These are phyloP conservation scores for Petrocephalus zakoni DNA, from an alignment of 2,113 vertebrate species.

Conservation along the genomic window DNA sequence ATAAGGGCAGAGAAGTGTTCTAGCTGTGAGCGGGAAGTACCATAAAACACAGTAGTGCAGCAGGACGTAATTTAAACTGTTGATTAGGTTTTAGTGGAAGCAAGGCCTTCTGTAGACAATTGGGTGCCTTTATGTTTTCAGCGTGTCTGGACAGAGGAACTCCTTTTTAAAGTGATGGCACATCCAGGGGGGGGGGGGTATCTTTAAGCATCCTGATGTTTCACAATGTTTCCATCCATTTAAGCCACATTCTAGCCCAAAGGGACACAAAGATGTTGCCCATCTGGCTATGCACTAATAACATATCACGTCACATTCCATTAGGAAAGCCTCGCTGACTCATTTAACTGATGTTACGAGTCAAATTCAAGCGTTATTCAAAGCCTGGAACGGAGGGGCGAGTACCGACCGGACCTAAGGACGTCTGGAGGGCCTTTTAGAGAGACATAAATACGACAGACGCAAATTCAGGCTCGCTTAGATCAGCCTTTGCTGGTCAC, in stretches of 20 bases:
- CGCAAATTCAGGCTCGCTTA: background rate
- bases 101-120: background rate
- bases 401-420: background rate
- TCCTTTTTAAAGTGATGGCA: background rate
- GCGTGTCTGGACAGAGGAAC: background rate
- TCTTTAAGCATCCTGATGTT: background rate
- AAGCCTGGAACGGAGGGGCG: background rate
- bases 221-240: conserved; percentile 2
- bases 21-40: background rate
- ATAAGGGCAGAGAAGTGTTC: background rate
- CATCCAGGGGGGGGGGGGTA: background rate
- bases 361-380: background rate
- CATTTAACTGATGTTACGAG: background rate
- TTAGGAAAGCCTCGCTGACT: background rate
- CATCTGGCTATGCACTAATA: background rate
- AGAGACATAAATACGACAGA: background rate
- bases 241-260: background rate
- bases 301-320: background rate
- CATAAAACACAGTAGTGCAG: background rate
- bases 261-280: conserved; percentile 3
- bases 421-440: background rate
- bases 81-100: background rate
- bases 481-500: background rate
- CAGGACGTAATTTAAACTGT: background rate
- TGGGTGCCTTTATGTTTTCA: background rate